These are phyloP conservation scores for Spheniscus mendiculus DNA, from an alignment of 2,113 vertebrate genomes.

Conservation along the genomic window DNA sequence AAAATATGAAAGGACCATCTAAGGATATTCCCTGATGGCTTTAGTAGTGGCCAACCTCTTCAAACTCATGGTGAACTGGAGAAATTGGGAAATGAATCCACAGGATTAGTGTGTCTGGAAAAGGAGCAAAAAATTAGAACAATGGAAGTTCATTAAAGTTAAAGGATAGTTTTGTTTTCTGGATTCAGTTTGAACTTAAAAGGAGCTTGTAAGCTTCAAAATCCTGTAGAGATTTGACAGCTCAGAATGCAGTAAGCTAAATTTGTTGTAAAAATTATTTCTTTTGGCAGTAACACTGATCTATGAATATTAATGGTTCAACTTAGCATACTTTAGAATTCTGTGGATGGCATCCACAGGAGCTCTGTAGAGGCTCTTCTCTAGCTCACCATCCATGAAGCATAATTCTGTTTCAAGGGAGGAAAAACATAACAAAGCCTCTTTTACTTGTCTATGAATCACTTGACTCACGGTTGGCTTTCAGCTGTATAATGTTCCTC, in stretches of 20 bases:
- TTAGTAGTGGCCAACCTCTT: background rate
- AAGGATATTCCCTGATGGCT: background rate
- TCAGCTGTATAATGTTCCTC: background rate
- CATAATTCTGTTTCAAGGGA: background rate
- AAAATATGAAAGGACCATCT: background rate
- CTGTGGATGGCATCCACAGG: background rate
- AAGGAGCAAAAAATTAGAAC: background rate
- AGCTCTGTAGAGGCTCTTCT: background rate
- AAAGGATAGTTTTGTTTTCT: slow-evolving; percentile 21
- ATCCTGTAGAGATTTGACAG: slow-evolving; percentile 21
- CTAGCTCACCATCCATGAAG: slow-evolving; percentile 18
- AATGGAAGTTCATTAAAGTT: background rate
- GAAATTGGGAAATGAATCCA: background rate
- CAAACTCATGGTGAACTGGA: background rate
- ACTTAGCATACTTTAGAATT: slow-evolving; percentile 41
- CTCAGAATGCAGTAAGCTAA: slow-evolving; percentile 18
- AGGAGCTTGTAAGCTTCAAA: background rate
- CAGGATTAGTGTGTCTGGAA: background rate
- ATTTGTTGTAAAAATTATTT: slow-evolving; percentile 57
- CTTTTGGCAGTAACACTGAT: slow-evolving; percentile 38
- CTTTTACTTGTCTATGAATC: background rate
- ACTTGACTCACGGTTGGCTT: background rate
- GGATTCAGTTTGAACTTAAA: background rate
- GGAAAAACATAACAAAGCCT: background rate
- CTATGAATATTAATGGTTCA: slow-evolving; percentile 30